phyloP scores from a whole-genome alignment of 2,797 vertebrate genomes.

The Leptodactylus fallax region DNA sequence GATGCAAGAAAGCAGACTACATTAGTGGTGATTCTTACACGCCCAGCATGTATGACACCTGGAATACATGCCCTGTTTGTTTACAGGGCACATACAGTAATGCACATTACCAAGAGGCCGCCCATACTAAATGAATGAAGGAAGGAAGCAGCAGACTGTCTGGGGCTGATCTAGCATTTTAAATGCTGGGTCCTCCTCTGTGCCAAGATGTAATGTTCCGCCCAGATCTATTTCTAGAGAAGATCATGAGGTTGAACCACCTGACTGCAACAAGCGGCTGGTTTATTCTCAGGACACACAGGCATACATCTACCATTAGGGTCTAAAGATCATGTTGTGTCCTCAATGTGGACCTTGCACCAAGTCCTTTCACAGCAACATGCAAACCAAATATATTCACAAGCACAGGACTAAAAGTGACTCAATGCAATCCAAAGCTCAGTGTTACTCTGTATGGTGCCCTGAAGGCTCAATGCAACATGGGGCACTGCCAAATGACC shows the following conservation, averaged over 20 bases:
- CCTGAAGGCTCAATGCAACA: background rate
- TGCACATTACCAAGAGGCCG: background rate
- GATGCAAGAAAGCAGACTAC: background rate
- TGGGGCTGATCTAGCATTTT: background rate
- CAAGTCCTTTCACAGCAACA: background rate
- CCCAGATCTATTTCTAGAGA: constrained; percentile 37
- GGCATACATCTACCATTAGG: background rate
- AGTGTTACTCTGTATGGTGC: background rate
- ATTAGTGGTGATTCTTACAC: background rate
- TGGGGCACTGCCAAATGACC: constrained; percentile 18
- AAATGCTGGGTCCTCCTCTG: constrained; percentile 1
- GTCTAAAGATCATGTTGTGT: background rate
- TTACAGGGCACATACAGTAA: background rate
- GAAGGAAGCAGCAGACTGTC: background rate
- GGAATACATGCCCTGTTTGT: background rate
- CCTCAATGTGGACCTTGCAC: constrained; percentile 7
- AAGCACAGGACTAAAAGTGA: background rate
- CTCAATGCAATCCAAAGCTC: background rate
- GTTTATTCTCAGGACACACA: background rate
- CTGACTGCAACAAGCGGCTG: constrained; percentile 15
- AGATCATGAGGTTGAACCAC: constrained; percentile 44
- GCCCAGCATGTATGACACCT: background rate
- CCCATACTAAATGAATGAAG: background rate
- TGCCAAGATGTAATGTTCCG: background rate
- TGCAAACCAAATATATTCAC: background rate